Conservation (phyloP, 2,113 vertebrate species). For the Willisornis vidua region DNA sequence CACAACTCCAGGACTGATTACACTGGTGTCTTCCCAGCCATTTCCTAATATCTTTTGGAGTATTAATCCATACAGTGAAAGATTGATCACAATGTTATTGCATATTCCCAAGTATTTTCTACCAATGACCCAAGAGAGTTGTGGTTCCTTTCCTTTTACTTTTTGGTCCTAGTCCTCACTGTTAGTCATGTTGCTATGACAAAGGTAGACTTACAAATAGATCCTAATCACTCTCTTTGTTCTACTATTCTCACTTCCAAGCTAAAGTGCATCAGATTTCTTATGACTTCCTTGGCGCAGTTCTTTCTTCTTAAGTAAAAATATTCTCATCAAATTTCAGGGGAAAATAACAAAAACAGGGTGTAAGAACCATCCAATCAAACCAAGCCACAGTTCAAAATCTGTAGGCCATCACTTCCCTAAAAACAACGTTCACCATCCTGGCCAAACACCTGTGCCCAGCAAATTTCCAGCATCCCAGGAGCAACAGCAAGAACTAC, state of each 20-base stretch:
- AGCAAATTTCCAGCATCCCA: background rate
- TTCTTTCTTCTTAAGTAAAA: background rate
- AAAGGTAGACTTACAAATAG: background rate
- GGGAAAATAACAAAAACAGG: background rate
- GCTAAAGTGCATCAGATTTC: background rate
- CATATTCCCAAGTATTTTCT: background rate
- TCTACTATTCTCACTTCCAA: background rate
- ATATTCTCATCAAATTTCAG: background rate
- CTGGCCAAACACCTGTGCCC: background rate
- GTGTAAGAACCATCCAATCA: background rate
- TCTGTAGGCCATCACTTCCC: background rate
- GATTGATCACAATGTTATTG: background rate
- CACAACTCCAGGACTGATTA: background rate
- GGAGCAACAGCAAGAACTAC: background rate
- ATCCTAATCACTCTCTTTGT: background rate
- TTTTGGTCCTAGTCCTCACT: background rate
- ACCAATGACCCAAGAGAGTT: background rate
- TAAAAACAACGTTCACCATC: background rate
- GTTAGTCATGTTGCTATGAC: background rate
- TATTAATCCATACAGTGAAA: background rate
- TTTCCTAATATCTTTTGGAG: background rate
- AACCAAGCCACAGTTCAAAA: background rate
- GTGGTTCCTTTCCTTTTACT: background rate
- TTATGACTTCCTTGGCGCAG: background rate
- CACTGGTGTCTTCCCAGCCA: background rate